Percentiles rank a stretch among this genome's conserved stretches.
Conservation (phyloP, 2,113 vertebrate species). For the Pogonocichla stellata region DNA sequence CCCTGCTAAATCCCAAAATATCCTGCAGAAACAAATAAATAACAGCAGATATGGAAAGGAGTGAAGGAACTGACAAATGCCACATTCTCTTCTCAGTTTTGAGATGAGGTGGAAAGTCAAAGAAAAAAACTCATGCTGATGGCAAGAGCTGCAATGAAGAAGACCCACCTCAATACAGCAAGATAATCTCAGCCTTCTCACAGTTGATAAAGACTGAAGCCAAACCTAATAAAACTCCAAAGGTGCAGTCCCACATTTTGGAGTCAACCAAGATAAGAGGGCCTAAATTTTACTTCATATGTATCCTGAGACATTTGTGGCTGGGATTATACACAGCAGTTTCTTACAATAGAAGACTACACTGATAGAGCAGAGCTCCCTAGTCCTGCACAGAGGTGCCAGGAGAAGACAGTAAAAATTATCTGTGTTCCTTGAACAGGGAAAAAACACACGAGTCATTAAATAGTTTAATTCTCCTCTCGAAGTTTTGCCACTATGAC, state of each 20-base stretch:
- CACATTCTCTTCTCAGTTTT: background rate
- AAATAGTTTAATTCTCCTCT: background rate
- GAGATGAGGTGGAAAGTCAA: background rate
- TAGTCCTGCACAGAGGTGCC: background rate
- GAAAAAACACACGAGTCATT: background rate
- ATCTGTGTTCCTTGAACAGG: background rate
- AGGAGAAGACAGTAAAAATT: background rate
- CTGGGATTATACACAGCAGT: background rate
- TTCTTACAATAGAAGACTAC: background rate
- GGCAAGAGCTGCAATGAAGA: background rate
- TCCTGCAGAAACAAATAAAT: background rate
- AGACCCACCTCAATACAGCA: background rate
- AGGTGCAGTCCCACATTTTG: background rate
- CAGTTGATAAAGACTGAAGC: background rate
- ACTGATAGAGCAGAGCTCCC: background rate
- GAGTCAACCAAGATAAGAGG: background rate
- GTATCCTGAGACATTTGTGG: background rate
- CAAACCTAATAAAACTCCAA: background rate
- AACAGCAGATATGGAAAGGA: background rate
- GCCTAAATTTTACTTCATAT: background rate
- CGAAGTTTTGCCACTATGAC: background rate
- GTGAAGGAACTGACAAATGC: background rate
- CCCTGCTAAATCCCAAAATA: background rate
- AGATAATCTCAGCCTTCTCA: too few species aligned
- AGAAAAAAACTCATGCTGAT: background rate